Conservation (phyloP, 2,797 vertebrate species). For the Apodemus agrarius region DNA sequence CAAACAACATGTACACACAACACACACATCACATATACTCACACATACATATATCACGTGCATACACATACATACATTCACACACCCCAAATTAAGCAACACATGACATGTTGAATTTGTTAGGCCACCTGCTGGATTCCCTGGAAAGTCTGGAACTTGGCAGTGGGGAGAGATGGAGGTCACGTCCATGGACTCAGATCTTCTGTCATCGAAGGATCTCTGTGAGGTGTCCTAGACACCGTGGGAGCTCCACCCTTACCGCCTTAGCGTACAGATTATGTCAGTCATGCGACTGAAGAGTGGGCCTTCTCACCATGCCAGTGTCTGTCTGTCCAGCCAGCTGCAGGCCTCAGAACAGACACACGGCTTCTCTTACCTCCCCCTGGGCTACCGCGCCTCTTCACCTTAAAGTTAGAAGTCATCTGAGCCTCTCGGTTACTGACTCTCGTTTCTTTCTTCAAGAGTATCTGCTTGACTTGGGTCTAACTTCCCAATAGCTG, state of each 20-base stretch:
- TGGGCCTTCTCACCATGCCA: neutral
- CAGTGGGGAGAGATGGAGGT: neutral
- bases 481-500: neutral
- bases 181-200: neutral
- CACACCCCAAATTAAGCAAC: constrained; percentile 37
- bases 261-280: constrained; percentile 18
- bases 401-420: neutral
- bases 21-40: neutral
- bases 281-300: constrained; percentile 8
- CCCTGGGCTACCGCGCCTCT: neutral
- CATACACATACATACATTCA: neutral
- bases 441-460: neutral
- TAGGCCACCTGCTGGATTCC: constrained; percentile 46
- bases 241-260: neutral
- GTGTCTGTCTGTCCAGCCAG: neutral
- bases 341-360: neutral
- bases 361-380: neutral
- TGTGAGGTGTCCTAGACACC: neutral
- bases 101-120: constrained; percentile 15
- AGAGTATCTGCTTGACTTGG: neutral
- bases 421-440: neutral
- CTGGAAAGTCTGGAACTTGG: constrained; percentile 19
- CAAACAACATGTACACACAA: neutral
- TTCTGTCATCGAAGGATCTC: constrained; percentile 20
- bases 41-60: too few species aligned